phyloP scores from a whole-genome alignment of 2,113 vertebrate genomes.

The Orientallactaga bullata region DNA sequence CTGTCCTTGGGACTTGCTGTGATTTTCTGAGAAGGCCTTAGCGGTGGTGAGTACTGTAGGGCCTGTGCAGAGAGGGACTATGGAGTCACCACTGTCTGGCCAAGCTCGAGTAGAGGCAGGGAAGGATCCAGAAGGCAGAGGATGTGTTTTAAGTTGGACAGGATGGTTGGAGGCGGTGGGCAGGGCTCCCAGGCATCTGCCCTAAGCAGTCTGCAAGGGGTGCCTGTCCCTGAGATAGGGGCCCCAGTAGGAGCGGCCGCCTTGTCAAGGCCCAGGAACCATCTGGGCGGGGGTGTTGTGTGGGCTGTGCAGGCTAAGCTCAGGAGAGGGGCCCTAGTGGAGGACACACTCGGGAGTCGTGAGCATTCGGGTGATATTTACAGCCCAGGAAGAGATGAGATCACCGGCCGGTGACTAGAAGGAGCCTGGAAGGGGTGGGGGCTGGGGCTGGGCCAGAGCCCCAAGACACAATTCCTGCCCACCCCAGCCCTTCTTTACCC shows the following conservation, averaged over 20 bases:
- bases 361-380: slow-evolving; percentile 82
- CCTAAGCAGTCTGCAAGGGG: slow-evolving; percentile 64
- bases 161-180: slow-evolving; percentile 42
- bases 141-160: slow-evolving; percentile 20
- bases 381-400: slow-evolving; percentile 81
- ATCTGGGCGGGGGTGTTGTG: slow-evolving; percentile 81
- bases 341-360: slow-evolving; percentile 82
- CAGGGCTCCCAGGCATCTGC: slow-evolving; percentile 44
- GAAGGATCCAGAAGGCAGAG: background rate
- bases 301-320: slow-evolving; percentile 82
- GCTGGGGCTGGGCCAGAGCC: slow-evolving; percentile 19
- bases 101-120: background rate
- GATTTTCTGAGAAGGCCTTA: background rate
- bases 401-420: slow-evolving; percentile 70
- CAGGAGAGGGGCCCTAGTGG: slow-evolving; percentile 77
- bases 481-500: background rate
- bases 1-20: background rate
- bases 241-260: slow-evolving; percentile 53
- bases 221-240: slow-evolving; percentile 28
- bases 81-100: background rate
- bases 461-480: slow-evolving; percentile 4
- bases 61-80: too few relatives aligned
- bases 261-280: slow-evolving; percentile 71
- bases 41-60: background rate
- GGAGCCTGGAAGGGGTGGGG: background rate